Conservation (phyloP, 2,888 invertebrate species). For the Blastobasis adustella region DNA sequence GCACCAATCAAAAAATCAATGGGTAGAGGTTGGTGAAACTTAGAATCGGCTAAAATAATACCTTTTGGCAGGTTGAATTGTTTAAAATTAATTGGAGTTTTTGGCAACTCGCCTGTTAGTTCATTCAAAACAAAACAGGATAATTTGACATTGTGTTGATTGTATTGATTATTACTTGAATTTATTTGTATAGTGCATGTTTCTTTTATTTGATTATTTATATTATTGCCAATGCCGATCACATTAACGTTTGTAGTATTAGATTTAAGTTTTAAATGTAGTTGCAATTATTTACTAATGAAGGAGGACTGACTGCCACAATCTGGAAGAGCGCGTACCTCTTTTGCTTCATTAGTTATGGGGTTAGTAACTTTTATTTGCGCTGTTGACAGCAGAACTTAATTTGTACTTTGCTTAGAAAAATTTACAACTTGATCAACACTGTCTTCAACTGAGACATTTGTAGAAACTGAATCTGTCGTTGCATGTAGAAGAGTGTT, state of each 20-base stretch:
- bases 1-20: constrained; percentile 15
- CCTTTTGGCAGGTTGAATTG: constrained; percentile 5
- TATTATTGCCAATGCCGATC: constrained; percentile 14
- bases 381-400: constrained; percentile 11
- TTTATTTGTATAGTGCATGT: constrained; percentile 9
- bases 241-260: constrained; percentile 8
- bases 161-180: no score
- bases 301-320: constrained; percentile 11
- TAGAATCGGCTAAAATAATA: constrained; percentile 13
- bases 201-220: constrained; percentile 7
- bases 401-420: not conserved
- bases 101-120: constrained; percentile 11
- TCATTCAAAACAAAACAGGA: constrained; percentile 15
- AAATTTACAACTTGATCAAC: not conserved
- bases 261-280: constrained; percentile 6
- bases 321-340: constrained; percentile 7
- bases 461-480: not conserved
- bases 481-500: constrained; percentile 18
- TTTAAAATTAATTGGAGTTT: constrained; percentile 1
- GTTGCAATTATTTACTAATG: constrained; percentile 6
- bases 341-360: constrained; percentile 3
- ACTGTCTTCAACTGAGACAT: not conserved
- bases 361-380: constrained; percentile 13
- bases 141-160: constrained; percentile 6
- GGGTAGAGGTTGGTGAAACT: constrained; percentile 9